Evolutionary conservation across 2,797 vertebrate species (phyloP), one percentile per base, ranked within the genome.

Genomic region (Danio kyathit): DNA sequence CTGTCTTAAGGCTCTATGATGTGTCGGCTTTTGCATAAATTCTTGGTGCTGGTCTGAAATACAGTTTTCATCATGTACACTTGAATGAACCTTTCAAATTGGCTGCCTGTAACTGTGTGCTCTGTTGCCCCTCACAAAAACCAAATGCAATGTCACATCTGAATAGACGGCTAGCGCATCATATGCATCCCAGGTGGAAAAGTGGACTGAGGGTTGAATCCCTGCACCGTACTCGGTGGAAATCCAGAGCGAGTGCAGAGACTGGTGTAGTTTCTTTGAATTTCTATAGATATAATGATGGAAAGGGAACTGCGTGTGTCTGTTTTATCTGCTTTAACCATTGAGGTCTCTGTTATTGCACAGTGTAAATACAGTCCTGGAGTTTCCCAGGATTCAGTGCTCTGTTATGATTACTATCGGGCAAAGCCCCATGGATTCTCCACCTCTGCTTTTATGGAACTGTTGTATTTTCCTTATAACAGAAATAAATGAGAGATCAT

Each of bases 391-490:
- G 89, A 87, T 89, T 91, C 89, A 91, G 88, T 89, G 88, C 80
- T 83, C 84, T 82, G 83, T 89, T 86, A 82, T 80, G 80, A 86
- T 86, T 86, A 66, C 90, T 91, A 91, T 80, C 85, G 89, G 89
- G 88, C 89, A 71, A 67, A 84, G 89, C 88, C 89, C 88, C 87
- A 89, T 83, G 87, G 86, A 91, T 90, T 88, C 86, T 91, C 88
- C 87, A 86, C 89, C 89, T 92, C 91, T 93, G 91, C 90, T 93
- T 92, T 93, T 89, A 90, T 90, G 88, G 86, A 93, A 91, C 84
- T 91, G 93, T 92, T 94, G 92, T 93, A 93, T 93, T 93, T 94
- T 93, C 93, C 91, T 93, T 93, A 92, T 93, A 92, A 89, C 91
- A 93, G 91, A 91, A 94, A 93, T 93, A 94, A 95, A 94, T 89